Conservation (phyloP, 2,888 invertebrate species). For the Microplitis manilae region DNA sequence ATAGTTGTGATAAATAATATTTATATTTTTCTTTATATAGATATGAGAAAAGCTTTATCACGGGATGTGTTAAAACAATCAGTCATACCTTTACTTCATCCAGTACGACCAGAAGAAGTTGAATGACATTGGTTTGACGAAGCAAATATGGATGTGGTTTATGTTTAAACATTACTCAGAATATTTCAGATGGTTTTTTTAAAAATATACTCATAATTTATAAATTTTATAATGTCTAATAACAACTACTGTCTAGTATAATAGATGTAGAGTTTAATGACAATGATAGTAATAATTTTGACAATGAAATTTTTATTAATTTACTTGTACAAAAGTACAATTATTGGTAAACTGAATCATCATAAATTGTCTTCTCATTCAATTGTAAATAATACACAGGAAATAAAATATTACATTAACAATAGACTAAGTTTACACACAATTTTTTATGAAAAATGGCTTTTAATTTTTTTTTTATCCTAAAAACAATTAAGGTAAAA, state of each 20-base stretch:
- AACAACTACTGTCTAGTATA: not conserved
- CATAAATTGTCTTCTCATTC: constrained; percentile 58
- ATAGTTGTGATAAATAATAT: not conserved
- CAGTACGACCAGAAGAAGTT: constrained; percentile 95
- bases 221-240: not conserved
- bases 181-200: not conserved
- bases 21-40: constrained; percentile 74
- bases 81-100: constrained; percentile 92
- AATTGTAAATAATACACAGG: constrained; percentile 69
- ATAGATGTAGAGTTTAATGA: no score
- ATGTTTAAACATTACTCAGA: not conserved
- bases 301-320: not conserved
- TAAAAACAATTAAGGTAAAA: no score
- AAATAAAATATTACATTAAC: constrained; percentile 59
- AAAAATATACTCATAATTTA: not conserved
- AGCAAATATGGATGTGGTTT: constrained; percentile 33
- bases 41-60: constrained; percentile 98
- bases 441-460: not conserved
- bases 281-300: no score
- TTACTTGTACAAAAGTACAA: constrained; percentile 66
- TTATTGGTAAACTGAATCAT: constrained; percentile 54
- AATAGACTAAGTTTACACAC: not conserved
- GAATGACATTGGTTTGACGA: constrained; percentile 74
- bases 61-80: constrained; percentile 93
- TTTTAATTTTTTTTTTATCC: no score